Base-by-base conservation (phyloP, 2,888 invertebrate genomes). In the Agrotis segetum region DNA sequence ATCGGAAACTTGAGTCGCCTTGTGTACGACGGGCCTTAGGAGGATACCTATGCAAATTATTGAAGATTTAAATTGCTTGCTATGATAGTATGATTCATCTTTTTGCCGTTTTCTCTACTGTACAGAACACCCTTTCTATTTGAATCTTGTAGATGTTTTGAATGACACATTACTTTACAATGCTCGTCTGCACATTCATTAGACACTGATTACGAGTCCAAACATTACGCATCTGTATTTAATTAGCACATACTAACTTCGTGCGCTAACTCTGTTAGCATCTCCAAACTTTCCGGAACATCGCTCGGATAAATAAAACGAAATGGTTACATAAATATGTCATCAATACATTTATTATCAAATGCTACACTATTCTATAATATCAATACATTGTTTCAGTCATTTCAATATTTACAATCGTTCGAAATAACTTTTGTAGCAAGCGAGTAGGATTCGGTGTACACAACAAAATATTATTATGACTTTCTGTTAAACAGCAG, bases 261-360 rank as follows among this genome's bases (percentile, higher is more conserved):
- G 76, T 74, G 74, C 49, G 40, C 58, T 44, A 62, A 58, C 61
- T 53, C 40, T 56, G 29, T 79, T 82, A 72, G 56, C 47, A 47
- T 52, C 24, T 14, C 50, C 16, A 50, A 63, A 64, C 46, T 84
- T 75, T 47, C 56, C 64, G 52, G 52, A 62, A 55, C 29, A 66
- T 49, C 17, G 2, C 29, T 29, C 40, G 49, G 56, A 40, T 29
- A 79, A 80, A 83, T 80, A 67, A 87, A 87, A 85, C 85, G 69
- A 87, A 79, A 72, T 70, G 34, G 67, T 40, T 71, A 76, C 76
- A 81, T 81, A 72, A 77, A 71, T 79, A 76, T 64, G 64, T 76
- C 78, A 77, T 85, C 74, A 81, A 86, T 86, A 86, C 75, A 84
- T 88, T 89, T 89, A 88, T 88, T 89, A 68, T 74, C 78, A 87